A percentile compares a stretch with the other conserved stretches of the same genome.
Evolutionary conservation across 2,888 invertebrate species (phyloP).

Genomic region (Andricus quercusramuli): DNA sequence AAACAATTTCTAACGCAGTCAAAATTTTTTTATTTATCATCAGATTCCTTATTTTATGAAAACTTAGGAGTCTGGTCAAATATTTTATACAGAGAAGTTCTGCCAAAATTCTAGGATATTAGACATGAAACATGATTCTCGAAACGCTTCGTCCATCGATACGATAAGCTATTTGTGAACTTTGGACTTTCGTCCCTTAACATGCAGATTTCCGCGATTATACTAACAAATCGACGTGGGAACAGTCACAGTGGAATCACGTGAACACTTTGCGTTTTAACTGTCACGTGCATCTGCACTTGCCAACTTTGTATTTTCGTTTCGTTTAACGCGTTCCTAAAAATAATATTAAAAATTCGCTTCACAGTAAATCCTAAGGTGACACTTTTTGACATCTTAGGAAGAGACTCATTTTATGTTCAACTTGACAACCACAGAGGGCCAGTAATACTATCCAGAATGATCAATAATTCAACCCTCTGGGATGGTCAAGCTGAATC

Average conservation of each 20-base stretch:
- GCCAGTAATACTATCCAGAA: too few relatives aligned
- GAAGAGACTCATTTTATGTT: too few relatives aligned
- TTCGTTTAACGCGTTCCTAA: background rate
- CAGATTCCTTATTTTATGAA: too few relatives aligned
- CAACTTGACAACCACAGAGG: too few relatives aligned
- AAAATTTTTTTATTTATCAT: too few relatives aligned
- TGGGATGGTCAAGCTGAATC: too few relatives aligned
- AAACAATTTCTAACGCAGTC: too few relatives aligned
- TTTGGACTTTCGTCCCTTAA: slow-evolving; percentile 66
- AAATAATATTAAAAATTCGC: background rate
- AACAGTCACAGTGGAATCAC: slow-evolving; percentile 66
- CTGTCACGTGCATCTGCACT: slow-evolving; percentile 29
- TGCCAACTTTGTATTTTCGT: background rate
- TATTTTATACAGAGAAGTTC: too few relatives aligned
- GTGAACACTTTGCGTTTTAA: slow-evolving; percentile 57
- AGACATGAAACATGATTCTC: background rate
- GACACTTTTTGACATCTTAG: too few relatives aligned
- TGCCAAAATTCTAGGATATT: too few relatives aligned
- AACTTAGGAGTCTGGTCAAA: too few relatives aligned
- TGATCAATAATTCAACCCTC: too few relatives aligned
- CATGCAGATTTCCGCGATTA: slow-evolving; percentile 71
- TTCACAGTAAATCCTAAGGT: background rate
- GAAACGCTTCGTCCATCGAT: slow-evolving; percentile 18
- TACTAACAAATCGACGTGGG: slow-evolving; percentile 69
- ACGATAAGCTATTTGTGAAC: slow-evolving; percentile 36